A percentile compares a stretch with the other conserved stretches of the same genome.
Evolutionary conservation across 1,140 invertebrate species (phyloP).

Genomic region (Drosophila pectinifera): DNA sequence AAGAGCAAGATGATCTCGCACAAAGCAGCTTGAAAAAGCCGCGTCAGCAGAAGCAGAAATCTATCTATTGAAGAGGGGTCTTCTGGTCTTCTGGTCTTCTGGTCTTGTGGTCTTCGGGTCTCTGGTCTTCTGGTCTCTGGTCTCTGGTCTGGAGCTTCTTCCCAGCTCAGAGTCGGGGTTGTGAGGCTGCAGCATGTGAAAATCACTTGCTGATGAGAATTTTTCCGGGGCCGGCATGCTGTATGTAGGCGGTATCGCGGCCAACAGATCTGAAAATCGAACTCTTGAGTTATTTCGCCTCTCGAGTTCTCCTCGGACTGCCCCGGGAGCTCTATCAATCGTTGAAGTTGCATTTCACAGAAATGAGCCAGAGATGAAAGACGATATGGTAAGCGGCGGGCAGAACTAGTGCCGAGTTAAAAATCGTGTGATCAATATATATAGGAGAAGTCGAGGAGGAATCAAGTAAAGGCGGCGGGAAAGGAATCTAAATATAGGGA

Average conservation of each 20-base stretch:
- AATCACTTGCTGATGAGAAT: slow-evolving; percentile 11
- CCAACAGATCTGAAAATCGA: slow-evolving; percentile 32
- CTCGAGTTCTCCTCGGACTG: slow-evolving; percentile 15
- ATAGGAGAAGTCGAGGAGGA: slow-evolving; percentile 1
- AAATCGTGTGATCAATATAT: slow-evolving; percentile 24
- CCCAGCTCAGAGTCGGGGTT: slow-evolving; percentile 4
- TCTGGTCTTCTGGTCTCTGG: not conserved
- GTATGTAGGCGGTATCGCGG: slow-evolving; percentile 21
- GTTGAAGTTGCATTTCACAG: slow-evolving; percentile 46
- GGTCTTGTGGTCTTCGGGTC: not conserved
- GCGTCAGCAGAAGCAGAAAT: slow-evolving; percentile 58
- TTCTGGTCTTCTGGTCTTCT: not conserved
- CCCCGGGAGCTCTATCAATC: slow-evolving; percentile 28
- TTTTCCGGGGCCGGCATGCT: slow-evolving; percentile 18
- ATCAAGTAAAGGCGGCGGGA: slow-evolving; percentile 9
- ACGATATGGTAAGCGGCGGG: slow-evolving; percentile 14
- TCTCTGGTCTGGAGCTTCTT: slow-evolving; percentile 1
- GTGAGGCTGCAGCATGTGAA: slow-evolving; percentile 16
- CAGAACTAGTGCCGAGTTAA: not conserved
- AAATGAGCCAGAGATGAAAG: slow-evolving; percentile 38
- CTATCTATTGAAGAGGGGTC: slow-evolving; percentile 16
- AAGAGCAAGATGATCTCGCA: slow-evolving; percentile 37
- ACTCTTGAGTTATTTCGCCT: slow-evolving; percentile 42
- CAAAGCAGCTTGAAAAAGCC: slow-evolving; percentile 67
- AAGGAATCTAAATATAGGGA: slow-evolving; percentile 32